Evolutionary conservation across 2,113 vertebrate species (phyloP).

Genomic region (Sebastes schlegelii): DNA sequence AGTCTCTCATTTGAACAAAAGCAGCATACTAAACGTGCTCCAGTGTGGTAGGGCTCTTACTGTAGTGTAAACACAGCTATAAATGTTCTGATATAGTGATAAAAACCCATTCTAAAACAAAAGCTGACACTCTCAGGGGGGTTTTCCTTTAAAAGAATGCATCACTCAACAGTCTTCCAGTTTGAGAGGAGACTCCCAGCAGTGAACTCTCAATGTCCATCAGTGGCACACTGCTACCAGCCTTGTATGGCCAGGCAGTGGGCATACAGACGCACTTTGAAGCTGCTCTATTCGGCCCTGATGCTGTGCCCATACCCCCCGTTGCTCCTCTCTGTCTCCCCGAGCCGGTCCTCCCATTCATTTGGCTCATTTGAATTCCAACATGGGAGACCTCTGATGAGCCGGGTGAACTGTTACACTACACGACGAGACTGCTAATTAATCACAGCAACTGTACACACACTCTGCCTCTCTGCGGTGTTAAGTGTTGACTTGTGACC

Average conservation of each 20-base stretch:
- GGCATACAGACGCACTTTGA: slow-evolving; percentile 59
- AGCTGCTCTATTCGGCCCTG: slow-evolving; percentile 52
- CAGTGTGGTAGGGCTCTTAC: neutral
- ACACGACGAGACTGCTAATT: slow-evolving; percentile 75
- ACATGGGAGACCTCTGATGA: slow-evolving; percentile 69
- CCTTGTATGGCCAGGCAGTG: slow-evolving; percentile 52
- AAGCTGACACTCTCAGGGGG: slow-evolving; percentile 14
- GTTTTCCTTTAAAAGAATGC: neutral
- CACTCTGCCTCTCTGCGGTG: neutral
- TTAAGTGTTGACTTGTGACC: slow-evolving; percentile 19
- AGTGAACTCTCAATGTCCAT: slow-evolving; percentile 56
- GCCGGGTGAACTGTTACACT: slow-evolving; percentile 60
- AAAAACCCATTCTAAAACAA: slow-evolving; percentile 12
- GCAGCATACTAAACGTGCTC: slow-evolving; percentile 2
- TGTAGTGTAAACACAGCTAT: neutral
- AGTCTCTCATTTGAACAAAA: slow-evolving; percentile 12
- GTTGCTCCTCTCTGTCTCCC: slow-evolving; percentile 60
- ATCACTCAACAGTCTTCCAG: slow-evolving; percentile 25
- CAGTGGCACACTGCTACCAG: slow-evolving; percentile 46
- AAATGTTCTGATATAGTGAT: slow-evolving; percentile 3
- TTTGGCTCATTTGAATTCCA: slow-evolving; percentile 76
- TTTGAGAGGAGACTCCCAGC: slow-evolving; percentile 49
- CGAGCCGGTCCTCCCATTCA: slow-evolving; percentile 66
- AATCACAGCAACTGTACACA: slow-evolving; percentile 63
- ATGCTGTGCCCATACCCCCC: slow-evolving; percentile 69